Conservation (phyloP, 2,888 invertebrate genomes). For the Pterostichus madidus region DNA sequence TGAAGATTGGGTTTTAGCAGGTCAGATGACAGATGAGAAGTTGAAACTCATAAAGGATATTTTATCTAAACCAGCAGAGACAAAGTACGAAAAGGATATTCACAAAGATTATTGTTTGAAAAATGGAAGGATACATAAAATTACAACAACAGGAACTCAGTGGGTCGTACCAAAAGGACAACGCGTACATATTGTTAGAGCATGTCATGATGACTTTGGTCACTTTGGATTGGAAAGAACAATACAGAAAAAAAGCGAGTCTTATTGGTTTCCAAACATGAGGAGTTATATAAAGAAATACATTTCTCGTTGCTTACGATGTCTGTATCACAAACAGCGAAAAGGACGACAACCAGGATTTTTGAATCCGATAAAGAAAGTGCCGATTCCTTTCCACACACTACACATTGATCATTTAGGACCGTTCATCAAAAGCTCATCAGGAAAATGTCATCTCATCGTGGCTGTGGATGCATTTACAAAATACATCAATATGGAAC, state of each 20-base stretch:
- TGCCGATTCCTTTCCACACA: slow-evolving; percentile 48
- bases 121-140: slow-evolving; percentile 68
- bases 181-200: slow-evolving; percentile 68
- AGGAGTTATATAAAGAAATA: slow-evolving; percentile 66
- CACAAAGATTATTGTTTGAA: slow-evolving; percentile 66
- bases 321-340: slow-evolving; percentile 31
- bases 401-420: slow-evolving; percentile 42
- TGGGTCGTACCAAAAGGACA: slow-evolving; percentile 68
- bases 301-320: slow-evolving; percentile 5
- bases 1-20: slow-evolving; percentile 69
- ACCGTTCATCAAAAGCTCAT: slow-evolving; percentile 21
- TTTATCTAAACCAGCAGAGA: slow-evolving; percentile 11
- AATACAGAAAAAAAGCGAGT: slow-evolving; percentile 69
- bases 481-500: slow-evolving; percentile 19
- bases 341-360: slow-evolving; percentile 35
- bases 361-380: slow-evolving; percentile 36
- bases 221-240: slow-evolving; percentile 73
- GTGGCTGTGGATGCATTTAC: slow-evolving; percentile 34
- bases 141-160: slow-evolving; percentile 59
- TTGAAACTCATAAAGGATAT: slow-evolving; percentile 63
- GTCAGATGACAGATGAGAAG: slow-evolving; percentile 58
- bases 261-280: slow-evolving; percentile 70
- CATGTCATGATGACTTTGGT: slow-evolving; percentile 70
- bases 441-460: slow-evolving; percentile 11
- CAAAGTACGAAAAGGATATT: slow-evolving; percentile 41